Conservation (phyloP, 2,888 invertebrate genomes). For the Abscondita cerata region DNA sequence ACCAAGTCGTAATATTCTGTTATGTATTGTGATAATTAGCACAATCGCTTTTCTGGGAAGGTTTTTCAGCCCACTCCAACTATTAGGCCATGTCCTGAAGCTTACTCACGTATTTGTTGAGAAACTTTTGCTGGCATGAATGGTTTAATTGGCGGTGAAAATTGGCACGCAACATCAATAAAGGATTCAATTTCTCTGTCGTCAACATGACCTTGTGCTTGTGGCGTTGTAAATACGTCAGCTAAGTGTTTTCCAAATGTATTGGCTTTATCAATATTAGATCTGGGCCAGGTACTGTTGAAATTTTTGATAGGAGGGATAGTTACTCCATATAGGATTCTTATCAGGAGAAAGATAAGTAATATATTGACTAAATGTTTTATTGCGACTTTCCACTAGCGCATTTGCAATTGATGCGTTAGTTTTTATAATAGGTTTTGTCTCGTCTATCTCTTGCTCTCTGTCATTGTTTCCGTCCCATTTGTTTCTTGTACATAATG, state of each 20-base stretch:
- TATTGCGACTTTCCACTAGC: background rate
- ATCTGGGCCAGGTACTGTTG: background rate
- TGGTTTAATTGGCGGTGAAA: no score
- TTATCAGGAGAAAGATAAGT: background rate
- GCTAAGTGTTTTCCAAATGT: background rate
- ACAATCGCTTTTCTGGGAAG: background rate
- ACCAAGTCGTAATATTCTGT: background rate
- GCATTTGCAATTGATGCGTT: background rate
- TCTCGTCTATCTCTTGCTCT: background rate
- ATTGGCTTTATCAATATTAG: background rate
- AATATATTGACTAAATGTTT: background rate
- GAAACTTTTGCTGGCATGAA: background rate
- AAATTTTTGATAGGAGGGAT: background rate
- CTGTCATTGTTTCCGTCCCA: background rate
- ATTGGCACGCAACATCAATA: background rate
- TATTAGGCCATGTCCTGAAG: background rate
- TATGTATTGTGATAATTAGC: background rate
- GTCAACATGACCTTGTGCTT: background rate
- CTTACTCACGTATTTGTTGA: conserved; percentile 1
- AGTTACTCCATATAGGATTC: background rate
- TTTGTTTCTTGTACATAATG: background rate
- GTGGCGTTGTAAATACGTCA: background rate
- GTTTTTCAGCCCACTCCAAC: background rate
- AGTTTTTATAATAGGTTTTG: background rate
- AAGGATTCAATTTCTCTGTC: background rate